A percentile compares a stretch with the other conserved stretches of the same genome.
Conservation (phyloP, 2,888 invertebrate species). For the Apamea crenata region DNA sequence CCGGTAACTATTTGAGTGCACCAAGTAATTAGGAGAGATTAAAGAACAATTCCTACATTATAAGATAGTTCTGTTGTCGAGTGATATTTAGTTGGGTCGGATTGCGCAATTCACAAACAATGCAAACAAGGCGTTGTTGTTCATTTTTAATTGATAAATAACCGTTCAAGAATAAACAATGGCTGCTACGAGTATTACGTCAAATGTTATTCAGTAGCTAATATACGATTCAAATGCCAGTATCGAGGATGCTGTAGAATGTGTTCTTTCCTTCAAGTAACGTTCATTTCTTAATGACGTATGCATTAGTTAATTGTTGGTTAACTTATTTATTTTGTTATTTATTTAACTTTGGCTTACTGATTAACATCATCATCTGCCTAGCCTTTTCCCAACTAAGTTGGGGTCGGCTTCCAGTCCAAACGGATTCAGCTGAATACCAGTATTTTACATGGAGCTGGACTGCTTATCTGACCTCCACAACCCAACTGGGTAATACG, state of each 20-base stretch:
- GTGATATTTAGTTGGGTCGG: not conserved
- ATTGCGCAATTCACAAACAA: conserved; percentile 21
- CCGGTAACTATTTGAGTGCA: not conserved
- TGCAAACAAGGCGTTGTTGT: conserved; percentile 31
- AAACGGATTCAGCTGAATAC: not conserved
- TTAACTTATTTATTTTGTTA: not conserved
- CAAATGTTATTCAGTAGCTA: conserved; percentile 26
- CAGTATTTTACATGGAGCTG: not conserved
- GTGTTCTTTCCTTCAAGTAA: conserved; percentile 19
- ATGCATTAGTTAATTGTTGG: conserved; percentile 9
- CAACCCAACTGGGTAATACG: not conserved
- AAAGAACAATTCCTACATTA: not conserved
- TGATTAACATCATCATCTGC: not conserved
- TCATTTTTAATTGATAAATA: conserved; percentile 57
- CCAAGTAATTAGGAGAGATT: not conserved
- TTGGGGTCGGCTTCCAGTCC: too few species aligned
- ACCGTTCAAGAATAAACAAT: conserved; percentile 45
- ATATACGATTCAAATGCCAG: conserved; percentile 21
- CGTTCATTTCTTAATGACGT: conserved; percentile 9
- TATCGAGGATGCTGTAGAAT: not conserved
- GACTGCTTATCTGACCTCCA: not conserved
- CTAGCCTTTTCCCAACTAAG: too few species aligned
- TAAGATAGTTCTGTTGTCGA: not conserved
- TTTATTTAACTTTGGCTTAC: not conserved
- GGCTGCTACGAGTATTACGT: conserved; percentile 15